Conservation (phyloP, 2,888 invertebrate genomes). For the Plagiodera versicolora region DNA sequence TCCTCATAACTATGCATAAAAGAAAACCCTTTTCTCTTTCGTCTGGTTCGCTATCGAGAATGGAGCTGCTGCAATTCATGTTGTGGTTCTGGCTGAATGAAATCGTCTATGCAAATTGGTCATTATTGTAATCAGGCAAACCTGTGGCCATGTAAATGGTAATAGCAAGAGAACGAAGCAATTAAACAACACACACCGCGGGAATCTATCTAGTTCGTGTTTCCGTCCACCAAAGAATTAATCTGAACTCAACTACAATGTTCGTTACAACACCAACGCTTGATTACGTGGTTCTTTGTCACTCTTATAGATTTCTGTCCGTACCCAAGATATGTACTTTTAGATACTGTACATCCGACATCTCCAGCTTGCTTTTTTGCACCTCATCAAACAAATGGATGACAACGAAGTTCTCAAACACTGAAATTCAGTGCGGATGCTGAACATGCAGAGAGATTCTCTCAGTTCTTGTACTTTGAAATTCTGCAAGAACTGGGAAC, state of each 20-base stretch:
- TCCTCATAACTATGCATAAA: too few relatives aligned
- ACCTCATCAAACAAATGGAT: too few relatives aligned
- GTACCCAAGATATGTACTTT: too few relatives aligned
- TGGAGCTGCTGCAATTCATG: conserved; percentile 21
- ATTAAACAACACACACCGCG: background rate
- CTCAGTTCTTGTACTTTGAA: background rate
- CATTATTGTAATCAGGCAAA: conserved; percentile 43
- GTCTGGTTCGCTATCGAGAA: conserved; percentile 3
- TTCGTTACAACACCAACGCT: too few relatives aligned
- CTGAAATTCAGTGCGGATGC: background rate
- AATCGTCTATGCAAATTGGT: conserved; percentile 40
- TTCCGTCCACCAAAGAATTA: background rate
- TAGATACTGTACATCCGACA: too few relatives aligned
- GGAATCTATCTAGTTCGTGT: background rate
- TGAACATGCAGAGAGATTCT: background rate
- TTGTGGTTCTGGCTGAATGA: conserved; percentile 25
- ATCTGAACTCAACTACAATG: background rate
- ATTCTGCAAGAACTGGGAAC: conserved; percentile 1
- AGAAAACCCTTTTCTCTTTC: background rate
- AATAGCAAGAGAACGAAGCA: conserved; percentile 30
- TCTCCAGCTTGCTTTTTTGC: too few relatives aligned
- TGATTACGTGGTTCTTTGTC: too few relatives aligned
- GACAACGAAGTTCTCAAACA: background rate
- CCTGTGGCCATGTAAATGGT: conserved; percentile 46
- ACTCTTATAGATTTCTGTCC: too few relatives aligned